Base-by-base conservation (phyloP, 2,113 vertebrate genomes). In the Megaceryle torquata region DNA sequence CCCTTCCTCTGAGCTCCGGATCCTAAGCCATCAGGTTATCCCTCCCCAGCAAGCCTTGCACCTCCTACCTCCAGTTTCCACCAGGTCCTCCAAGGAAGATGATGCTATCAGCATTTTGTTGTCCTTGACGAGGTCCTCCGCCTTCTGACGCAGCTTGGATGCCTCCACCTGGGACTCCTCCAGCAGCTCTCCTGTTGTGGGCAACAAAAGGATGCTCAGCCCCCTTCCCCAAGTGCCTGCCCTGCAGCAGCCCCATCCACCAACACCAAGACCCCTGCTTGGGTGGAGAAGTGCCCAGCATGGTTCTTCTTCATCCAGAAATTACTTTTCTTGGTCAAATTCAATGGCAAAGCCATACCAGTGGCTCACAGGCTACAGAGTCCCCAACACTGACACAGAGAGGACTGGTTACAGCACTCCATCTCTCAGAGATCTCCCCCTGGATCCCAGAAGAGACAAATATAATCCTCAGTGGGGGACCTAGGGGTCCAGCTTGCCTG, bases 101-200 rank as follows among this genome's bases (percentile, higher is more conserved):
- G 98, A 98, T 3, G 98, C 98, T 31, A 98, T 98, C 46, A 98
- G 97, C 54, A 97, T 98, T 95, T 99, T 98, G 16, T 98, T 99
- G 97, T 99, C 99, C 89, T 98, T 98, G 82, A 99, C 99, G 0
- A 99, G 98, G 63, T 99, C 98, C 95, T 99, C 99, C 5, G 99
- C 99, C 75, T 99, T 98, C 97, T 99, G 99, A 11, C 99, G 98
- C 53, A 99, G 98, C 88, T 98, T 98, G 3, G 98, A 98, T 0
- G 99, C 99, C 95, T 99, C 99, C 4, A 98, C 97, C 77, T 99
- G 99, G 33, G 99, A 99, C 94, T 99, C 99, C 88, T 99, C 99
- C 96, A 99, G 96, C 84, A 99, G 98, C 84, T 99, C 99, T 68
- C 99, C 99, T 99, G 92, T 77, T 82, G 91, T 31, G 61, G 63